These are phyloP conservation scores for Pygoscelis antarcticus DNA, from an alignment of 2,113 vertebrate species.

Conservation along the genomic window DNA sequence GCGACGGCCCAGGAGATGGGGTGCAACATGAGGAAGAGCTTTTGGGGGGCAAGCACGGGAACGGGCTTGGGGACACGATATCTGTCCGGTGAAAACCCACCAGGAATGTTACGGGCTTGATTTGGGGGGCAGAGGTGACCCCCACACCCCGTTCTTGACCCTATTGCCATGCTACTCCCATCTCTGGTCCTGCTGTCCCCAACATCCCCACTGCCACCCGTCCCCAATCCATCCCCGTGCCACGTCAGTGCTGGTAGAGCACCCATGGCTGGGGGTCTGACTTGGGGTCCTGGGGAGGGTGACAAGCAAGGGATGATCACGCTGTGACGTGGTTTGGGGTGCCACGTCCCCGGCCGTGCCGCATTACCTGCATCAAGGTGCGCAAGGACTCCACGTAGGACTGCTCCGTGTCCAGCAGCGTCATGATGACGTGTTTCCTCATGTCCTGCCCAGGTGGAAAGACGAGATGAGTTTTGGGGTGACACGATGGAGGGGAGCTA, in stretches of 20 bases:
- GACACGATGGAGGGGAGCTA: neutral
- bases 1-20: neutral
- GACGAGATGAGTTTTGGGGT: neutral
- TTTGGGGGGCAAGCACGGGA: rapidly evolving
- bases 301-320: neutral
- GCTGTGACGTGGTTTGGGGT: rapidly evolving
- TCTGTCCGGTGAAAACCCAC: neutral
- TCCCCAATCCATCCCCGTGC: rapidly evolving
- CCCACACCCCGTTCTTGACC: rapidly evolving
- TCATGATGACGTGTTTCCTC: conserved; percentile 98
- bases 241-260: neutral
- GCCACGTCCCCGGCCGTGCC: rapidly evolving
- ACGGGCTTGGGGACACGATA: rapidly evolving
- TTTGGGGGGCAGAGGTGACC: neutral
- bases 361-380: conserved; percentile 91
- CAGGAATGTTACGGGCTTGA: rapidly evolving
- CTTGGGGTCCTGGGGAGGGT: rapidly evolving
- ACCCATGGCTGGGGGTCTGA: rapidly evolving
- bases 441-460: conserved; percentile 85
- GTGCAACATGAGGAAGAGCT: neutral
- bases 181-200: neutral
- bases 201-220: neutral
- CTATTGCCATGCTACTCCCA: neutral
- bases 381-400: conserved; percentile 97
- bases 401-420: conserved; percentile 94